Evolutionary conservation across 2,888 invertebrate species (phyloP), one percentile per base, ranked within the genome.

Genomic region (Tanytarsus gracilentus): DNA sequence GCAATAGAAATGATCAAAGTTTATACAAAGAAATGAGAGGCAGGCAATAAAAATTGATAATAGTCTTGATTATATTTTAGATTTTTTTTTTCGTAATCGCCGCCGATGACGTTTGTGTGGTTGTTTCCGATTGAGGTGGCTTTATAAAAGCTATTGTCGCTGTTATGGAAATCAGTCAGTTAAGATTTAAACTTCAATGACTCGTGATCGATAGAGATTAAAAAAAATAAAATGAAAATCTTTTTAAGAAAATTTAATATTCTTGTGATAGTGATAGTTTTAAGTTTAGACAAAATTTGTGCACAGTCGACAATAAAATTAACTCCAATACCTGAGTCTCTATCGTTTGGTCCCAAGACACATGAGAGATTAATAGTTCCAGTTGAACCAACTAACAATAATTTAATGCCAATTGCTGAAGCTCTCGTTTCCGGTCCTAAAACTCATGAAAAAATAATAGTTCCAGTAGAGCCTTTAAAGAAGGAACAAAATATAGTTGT

Each of bases 141-240:
- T 48, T 58, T 60, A 60, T 60, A 60, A 60, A 49, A 60, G 50
- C 60, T 60, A 39, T 36, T 49, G 49, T 29, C 26, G 4, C 7
- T 50, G 16, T 50, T 21, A 23, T 48, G 11, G n/a, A 33, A 50
- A 50, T 49, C 60, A 60, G 21, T 60, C 60, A 60, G 49, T 60
- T 25, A 11, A 8, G n/a, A 16, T 25, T 48, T 48, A 4, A 25
- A 21, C 18, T 7, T 44, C 44, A 44, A 23, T 44, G 4, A 9
- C 11, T 18, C 23, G 11, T 18, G 2, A 18, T 44, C 11, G 36
- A 9, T 23, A 44, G 23, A 23, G 44, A 21, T 44, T 11, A 44
- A 44, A 44, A 11, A 18, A 16, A 23, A 44, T 18, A 44, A 18
- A 16, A 44, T 44, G 44, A 18, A 44, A 23, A 44, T 23, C 23